These are phyloP conservation scores for Geophilus truncorum DNA, from an alignment of 2,888 invertebrate species.

Conservation along the genomic window DNA sequence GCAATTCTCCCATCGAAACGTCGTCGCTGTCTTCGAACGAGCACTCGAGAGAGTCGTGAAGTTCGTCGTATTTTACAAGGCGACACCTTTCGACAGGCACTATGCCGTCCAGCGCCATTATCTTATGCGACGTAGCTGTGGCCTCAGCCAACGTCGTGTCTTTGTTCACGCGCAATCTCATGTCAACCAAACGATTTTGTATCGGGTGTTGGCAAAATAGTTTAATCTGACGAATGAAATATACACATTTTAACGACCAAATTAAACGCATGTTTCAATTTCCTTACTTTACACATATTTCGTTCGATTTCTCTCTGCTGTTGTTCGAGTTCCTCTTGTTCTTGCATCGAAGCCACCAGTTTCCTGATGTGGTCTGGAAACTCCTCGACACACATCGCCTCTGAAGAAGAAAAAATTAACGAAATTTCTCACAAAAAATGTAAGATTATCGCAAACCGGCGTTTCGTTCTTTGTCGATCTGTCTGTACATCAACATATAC, in stretches of 20 bases:
- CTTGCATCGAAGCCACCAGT: constrained; percentile 60
- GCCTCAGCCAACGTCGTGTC: constrained; percentile 59
- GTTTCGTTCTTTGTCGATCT: constrained; percentile 51
- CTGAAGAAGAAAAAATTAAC: constrained; percentile 35
- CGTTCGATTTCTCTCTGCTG: constrained; percentile 58
- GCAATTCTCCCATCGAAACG: constrained; percentile 51
- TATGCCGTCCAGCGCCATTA: constrained; percentile 54
- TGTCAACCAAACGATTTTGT: constrained; percentile 54
- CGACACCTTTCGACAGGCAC: constrained; percentile 64
- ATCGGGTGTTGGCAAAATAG: constrained; percentile 61
- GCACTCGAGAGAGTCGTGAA: constrained; percentile 60
- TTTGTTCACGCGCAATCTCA: constrained; percentile 57
- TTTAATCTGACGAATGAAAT: constrained; percentile 50
- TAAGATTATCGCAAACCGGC: constrained; percentile 41
- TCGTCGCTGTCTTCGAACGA: constrained; percentile 61
- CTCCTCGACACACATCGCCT: constrained; percentile 61
- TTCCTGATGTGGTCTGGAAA: constrained; percentile 69
- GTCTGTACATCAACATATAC: constrained; percentile 85
- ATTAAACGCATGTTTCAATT: not conserved
- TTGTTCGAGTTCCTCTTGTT: constrained; percentile 61
- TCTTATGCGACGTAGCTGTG: constrained; percentile 57
- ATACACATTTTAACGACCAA: not conserved
- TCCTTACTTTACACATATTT: constrained; percentile 56
- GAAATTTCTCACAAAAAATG: not conserved
- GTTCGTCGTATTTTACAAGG: constrained; percentile 64